Conservation (phyloP, 2,888 invertebrate genomes). For the Brenthis ino region DNA sequence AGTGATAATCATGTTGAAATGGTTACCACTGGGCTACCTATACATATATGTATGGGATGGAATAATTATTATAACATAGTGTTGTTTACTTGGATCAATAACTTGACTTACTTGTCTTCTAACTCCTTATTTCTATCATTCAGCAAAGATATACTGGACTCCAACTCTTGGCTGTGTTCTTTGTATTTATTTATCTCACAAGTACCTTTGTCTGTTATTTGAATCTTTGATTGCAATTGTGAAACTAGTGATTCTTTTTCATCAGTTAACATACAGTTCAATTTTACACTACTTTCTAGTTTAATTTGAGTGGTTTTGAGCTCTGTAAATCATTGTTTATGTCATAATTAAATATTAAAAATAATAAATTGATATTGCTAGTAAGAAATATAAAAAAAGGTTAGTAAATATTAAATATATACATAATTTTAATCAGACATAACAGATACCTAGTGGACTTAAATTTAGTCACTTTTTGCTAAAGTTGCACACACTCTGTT, state of each 20-base stretch:
- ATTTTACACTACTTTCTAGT: slow-evolving; percentile 47
- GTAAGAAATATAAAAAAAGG: no score
- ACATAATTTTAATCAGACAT: no score
- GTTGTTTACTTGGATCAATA: neutral
- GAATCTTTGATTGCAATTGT: slow-evolving; percentile 44
- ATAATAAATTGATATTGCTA: no score
- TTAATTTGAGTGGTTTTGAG: slow-evolving; percentile 49
- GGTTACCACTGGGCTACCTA: no score
- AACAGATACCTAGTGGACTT: no score
- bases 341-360: neutral
- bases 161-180: slow-evolving; percentile 51
- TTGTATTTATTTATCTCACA: slow-evolving; percentile 54
- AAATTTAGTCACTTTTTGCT: no score
- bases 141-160: slow-evolving; percentile 51
- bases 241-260: slow-evolving; percentile 53
- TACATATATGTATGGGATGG: no score
- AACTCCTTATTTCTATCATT: slow-evolving; percentile 57
- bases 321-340: slow-evolving; percentile 47
- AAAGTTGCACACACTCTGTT: no score
- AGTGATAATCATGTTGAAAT: no score
- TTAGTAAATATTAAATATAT: no score
- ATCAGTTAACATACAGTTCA: slow-evolving; percentile 43
- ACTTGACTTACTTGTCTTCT: slow-evolving; percentile 57
- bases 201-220: slow-evolving; percentile 39
- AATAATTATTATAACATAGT: no score